These are phyloP conservation scores for Acomys russatus DNA, from an alignment of 2,797 vertebrate genomes.

Conservation along the genomic window DNA sequence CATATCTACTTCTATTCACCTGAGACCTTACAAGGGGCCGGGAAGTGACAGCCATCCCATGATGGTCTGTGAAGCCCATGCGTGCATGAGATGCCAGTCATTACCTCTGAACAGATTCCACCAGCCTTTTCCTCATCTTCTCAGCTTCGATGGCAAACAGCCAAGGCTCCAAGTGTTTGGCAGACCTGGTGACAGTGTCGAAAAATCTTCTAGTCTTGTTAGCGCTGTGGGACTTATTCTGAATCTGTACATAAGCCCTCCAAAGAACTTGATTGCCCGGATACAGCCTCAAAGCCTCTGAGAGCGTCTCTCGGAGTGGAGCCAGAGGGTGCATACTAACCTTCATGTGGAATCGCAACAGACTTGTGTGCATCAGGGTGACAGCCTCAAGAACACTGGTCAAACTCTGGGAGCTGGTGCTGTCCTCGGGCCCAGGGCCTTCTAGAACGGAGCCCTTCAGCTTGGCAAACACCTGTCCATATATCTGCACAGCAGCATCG, in stretches of 20 bases:
- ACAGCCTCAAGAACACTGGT: constrained; percentile 89
- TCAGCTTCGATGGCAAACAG: constrained; percentile 96
- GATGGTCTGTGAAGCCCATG: background rate
- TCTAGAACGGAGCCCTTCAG: constrained; percentile 73
- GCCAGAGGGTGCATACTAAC: constrained; percentile 91
- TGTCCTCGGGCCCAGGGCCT: constrained; percentile 34
- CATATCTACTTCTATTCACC: fast-evolving
- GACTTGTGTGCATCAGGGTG: constrained; percentile 90
- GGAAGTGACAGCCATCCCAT: fast-evolving
- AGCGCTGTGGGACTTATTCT: constrained; percentile 93
- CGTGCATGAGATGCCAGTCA: background rate
- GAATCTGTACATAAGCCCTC: constrained; percentile 93
- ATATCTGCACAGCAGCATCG: constrained; percentile 91
- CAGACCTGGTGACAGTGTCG: constrained; percentile 89
- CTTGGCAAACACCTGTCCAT: constrained; percentile 86
- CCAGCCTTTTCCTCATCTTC: constrained; percentile 93
- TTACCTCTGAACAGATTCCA: constrained; percentile 94
- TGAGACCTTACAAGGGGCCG: background rate
- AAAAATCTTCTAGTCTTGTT: constrained; percentile 95
- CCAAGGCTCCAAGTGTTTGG: constrained; percentile 91
- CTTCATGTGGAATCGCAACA: constrained; percentile 93
- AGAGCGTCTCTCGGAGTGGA: constrained; percentile 92
- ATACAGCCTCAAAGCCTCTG: constrained; percentile 90
- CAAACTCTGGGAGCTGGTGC: constrained; percentile 50
- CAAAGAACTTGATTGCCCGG: constrained; percentile 92